These are phyloP conservation scores for Pipra filicauda DNA, from an alignment of 2,113 vertebrate species.

Conservation along the genomic window DNA sequence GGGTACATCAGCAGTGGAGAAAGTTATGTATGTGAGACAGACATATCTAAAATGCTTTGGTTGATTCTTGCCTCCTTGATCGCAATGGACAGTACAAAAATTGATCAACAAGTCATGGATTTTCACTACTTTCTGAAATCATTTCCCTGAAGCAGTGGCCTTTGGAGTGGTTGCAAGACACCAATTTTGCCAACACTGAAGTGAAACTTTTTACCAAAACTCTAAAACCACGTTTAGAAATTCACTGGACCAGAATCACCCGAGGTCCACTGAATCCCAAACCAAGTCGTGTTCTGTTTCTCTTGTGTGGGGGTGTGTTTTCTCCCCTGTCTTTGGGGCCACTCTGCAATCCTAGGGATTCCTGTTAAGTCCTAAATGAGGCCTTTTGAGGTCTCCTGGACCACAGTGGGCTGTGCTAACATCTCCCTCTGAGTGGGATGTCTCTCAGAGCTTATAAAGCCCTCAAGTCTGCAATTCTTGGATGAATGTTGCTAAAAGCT, in stretches of 20 bases:
- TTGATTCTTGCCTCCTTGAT: not conserved
- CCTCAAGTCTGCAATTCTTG: not conserved
- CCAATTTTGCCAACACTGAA: not conserved
- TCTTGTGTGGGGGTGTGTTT: not conserved
- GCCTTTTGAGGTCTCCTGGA: not conserved
- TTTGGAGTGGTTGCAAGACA: not conserved
- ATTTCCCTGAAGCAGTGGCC: not conserved
- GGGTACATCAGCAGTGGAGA: not conserved
- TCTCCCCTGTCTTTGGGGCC: not conserved
- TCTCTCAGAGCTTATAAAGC: not conserved
- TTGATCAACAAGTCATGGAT: not conserved
- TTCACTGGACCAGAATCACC: not conserved
- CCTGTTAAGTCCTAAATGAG: not conserved
- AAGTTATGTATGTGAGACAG: not conserved
- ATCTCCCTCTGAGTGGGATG: rapidly evolving
- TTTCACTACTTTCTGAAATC: not conserved
- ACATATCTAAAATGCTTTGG: not conserved
- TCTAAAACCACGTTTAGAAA: not conserved
- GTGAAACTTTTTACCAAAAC: not conserved
- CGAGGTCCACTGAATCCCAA: not conserved
- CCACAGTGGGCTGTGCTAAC: not conserved
- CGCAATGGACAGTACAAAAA: not conserved
- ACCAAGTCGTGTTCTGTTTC: not conserved
- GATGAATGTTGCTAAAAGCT: rapidly evolving
- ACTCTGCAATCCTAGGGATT: not conserved